Conservation (phyloP, 2,113 vertebrate species). For the Rostratula benghalensis region DNA sequence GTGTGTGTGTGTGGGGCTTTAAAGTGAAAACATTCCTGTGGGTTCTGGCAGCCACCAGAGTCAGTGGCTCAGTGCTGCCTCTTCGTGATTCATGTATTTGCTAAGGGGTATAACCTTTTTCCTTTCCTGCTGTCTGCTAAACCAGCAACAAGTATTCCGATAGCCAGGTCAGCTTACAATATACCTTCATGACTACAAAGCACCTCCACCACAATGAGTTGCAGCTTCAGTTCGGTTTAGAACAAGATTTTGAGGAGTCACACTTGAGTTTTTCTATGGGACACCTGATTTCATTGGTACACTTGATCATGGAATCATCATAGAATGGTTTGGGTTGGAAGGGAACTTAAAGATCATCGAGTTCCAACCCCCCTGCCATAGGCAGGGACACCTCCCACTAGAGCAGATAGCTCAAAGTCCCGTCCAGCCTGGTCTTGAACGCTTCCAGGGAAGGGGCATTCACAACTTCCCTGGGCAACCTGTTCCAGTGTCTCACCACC, state of each 20-base stretch:
- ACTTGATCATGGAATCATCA: not conserved
- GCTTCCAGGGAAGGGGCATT: not conserved
- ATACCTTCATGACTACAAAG: not conserved
- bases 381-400: not conserved
- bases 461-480: not conserved
- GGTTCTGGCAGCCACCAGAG: not conserved
- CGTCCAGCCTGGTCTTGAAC: not conserved
- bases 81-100: not conserved
- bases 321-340: not conserved
- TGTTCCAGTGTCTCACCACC: not conserved
- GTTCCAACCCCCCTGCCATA: not conserved
- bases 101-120: not conserved
- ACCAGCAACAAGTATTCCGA: not conserved
- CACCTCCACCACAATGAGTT: accelerated
- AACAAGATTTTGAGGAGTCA: not conserved
- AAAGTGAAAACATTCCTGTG: not conserved
- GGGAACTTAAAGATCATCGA: not conserved
- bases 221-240: not conserved
- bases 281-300: not conserved
- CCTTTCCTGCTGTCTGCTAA: not conserved
- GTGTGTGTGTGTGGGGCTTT: too few relatives aligned
- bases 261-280: not conserved
- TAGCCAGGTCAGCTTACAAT: not conserved
- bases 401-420: not conserved
- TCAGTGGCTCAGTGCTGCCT: not conserved